Percentiles rank a stretch among this genome's conserved stretches.
These are phyloP conservation scores for Poeciliopsis turneri DNA, from an alignment of 2,797 vertebrate genomes.

Conservation along the genomic window DNA sequence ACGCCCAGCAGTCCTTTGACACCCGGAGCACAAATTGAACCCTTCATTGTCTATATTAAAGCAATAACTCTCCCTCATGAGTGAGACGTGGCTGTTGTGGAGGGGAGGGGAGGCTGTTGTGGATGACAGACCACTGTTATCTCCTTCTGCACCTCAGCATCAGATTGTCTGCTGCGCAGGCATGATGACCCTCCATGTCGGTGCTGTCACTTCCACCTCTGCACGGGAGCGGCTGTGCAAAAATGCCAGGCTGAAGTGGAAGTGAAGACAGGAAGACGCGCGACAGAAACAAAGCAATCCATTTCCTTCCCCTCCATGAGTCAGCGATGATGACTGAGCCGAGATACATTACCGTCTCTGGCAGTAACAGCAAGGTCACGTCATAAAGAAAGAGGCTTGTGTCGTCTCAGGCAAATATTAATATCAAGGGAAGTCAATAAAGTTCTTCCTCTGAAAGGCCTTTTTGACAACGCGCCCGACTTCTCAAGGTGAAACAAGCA, in stretches of 20 bases:
- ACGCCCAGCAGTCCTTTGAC: conserved; percentile 64
- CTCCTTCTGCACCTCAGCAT: conserved; percentile 55
- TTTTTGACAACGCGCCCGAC: conserved; percentile 26
- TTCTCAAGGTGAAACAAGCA: conserved; percentile 62
- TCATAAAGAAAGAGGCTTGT: conserved; percentile 47
- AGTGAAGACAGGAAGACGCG: conserved; percentile 17
- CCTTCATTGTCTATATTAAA: conserved; percentile 79
- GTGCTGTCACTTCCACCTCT: conserved; percentile 40
- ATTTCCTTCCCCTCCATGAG: conserved; percentile 24
- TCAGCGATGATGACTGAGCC: conserved; percentile 39
- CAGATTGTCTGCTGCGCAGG: conserved; percentile 49
- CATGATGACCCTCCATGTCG: conserved; percentile 59
- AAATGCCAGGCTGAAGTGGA: conserved; percentile 10
- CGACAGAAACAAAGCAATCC: conserved; percentile 10
- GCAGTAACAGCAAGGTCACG: conserved; percentile 62
- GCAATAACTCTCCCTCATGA: conserved; percentile 73
- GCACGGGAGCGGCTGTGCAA: conserved; percentile 14
- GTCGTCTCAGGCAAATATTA: conserved; percentile 58
- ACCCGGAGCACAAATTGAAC: conserved; percentile 75
- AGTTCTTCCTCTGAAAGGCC: conserved; percentile 26
- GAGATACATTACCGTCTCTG: conserved; percentile 46
- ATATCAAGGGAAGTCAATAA: conserved; percentile 68
- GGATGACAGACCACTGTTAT: conserved; percentile 55
- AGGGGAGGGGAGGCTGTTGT: conserved; percentile 14
- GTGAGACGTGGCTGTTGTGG: conserved; percentile 29